Conservation (phyloP, 37 sponge, comb jelly and placozoan genomes). For the Agelas oroides region DNA sequence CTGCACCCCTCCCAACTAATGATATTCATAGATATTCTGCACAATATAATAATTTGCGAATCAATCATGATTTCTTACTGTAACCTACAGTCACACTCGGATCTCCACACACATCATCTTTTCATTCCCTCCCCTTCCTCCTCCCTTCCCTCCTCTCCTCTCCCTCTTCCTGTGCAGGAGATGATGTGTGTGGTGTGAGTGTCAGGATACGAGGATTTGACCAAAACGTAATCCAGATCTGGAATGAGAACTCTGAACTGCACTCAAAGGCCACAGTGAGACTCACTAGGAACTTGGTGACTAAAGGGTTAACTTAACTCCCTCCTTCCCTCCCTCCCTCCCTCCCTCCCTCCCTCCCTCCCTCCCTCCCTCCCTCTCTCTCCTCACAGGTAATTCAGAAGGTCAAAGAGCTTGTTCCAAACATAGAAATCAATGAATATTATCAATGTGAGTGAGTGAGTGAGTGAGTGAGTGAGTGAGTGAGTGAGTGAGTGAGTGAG, state of each 20-base stretch:
- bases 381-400: slow-evolving; percentile 40
- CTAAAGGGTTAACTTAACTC: no score
- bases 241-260: slow-evolving; percentile 56
- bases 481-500: slow-evolving; percentile 4
- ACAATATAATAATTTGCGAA: no score
- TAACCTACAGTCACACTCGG: no score
- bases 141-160: no score
- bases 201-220: slow-evolving; percentile 51
- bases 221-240: slow-evolving; percentile 58
- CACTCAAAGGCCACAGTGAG: slow-evolving; percentile 47
- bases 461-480: slow-evolving; percentile 4
- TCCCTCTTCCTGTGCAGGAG: slow-evolving; percentile 21
- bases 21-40: no score
- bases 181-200: slow-evolving; percentile 75
- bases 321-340: no score
- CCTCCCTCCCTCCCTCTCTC: no score
- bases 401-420: slow-evolving; percentile 33
- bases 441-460: slow-evolving; percentile 24
- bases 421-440: slow-evolving; percentile 31
- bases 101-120: no score
- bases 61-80: no score
- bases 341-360: no score
- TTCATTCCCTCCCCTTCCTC: no score
- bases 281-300: background rate
- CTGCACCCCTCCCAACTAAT: no score